Base-by-base conservation (phyloP, 2,888 invertebrate species). In the Orthonychiurus folsomi region DNA sequence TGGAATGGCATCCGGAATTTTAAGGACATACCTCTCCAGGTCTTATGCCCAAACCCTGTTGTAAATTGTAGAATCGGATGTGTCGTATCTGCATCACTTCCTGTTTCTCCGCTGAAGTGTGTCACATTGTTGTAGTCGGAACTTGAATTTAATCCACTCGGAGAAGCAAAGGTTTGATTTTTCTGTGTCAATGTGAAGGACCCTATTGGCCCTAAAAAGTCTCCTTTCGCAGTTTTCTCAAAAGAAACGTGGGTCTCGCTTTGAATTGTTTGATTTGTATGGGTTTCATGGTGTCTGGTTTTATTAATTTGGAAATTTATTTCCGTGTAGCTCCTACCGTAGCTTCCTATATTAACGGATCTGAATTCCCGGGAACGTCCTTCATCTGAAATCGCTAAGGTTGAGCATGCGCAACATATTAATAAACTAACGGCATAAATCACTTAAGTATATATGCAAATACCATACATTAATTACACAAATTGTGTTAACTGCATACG, bases 171-270 rank as follows among this genome's bases (percentile, higher is more conserved):
- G 37, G 37, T 37, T 37, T 37, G 37, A 37, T 37, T 37, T 15
- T 15, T 37, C 5, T 37, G 37, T 5, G 37, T 37, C 15, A 37
- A 37, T 9, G 37, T 37, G 37, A 9, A 15, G 15, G 37, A 37
- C 15, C 37, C 37, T 5, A 37, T 9, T 37, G 37, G 37, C 37
- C 37, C 37, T 37, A 37, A 37, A 37, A 37, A 9, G 37, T 37
- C 50, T 50, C 56, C 55, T 56, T 48, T 27, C 5, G 27, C 62
- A 58, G 53, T 48, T 27, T 67, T 59, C 59, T 69, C 68, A 59
- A 69, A 71, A 28, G 67, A 67, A 20, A 71, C 65, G 3, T 63
- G 58, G 5, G 71, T 71, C 63, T 71, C 69, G 5, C 68, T 60
- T 57, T 69, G 61, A 55, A 71, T 61, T 26, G 67, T 64, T 52